Evolutionary conservation across 2,888 invertebrate genomes (phyloP), one percentile per base, ranked within the genome.

Genomic region (Phaonia tiefii): DNA sequence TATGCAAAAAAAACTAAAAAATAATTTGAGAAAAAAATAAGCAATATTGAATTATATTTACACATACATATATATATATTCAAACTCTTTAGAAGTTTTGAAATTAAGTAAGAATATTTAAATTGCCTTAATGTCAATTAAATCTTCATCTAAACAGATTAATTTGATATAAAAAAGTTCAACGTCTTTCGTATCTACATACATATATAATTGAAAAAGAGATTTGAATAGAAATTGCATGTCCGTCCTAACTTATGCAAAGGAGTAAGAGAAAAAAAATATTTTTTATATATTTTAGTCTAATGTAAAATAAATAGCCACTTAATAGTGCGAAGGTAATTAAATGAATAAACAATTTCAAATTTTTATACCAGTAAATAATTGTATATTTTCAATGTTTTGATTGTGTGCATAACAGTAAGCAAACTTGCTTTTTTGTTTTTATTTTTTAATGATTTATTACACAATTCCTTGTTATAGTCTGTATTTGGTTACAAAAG

Each of bases 171-270:
- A 44, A 54, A 22, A 37, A 39, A 25, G 54, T 25, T 54, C 54
- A 54, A 25, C 20, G 25, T 54, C 1, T 22, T 54, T 25, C 11
- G 20, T 72, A n/a, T 72, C 17, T 58, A n/a, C n/a, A n/a, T n/a
- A n/a, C n/a, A n/a, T n/a, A 46, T 60, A 25, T 58, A 44, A 39
- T 72, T 56, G 10, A 60, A 70, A 11, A 51, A 77, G 37, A 66
- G 56, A 75, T 72, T 67, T 75, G 72, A 72, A 46, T 54, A 69
- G 22, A 75, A 66, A 66, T 20, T 74, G 76, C 78, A 78, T 81
- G 78, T 81, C 81, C 81, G 81, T 81, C 81, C 81, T 75, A n/a
- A 81, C 46, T 81, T 75, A 69, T 72, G 51, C 71, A 70, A 69
- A 72, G n/a, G 5, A 17, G 67, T 67, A 69, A 66, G 39, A 42